Conservation (phyloP, 2,113 vertebrate species). For the Arizona elegans region DNA sequence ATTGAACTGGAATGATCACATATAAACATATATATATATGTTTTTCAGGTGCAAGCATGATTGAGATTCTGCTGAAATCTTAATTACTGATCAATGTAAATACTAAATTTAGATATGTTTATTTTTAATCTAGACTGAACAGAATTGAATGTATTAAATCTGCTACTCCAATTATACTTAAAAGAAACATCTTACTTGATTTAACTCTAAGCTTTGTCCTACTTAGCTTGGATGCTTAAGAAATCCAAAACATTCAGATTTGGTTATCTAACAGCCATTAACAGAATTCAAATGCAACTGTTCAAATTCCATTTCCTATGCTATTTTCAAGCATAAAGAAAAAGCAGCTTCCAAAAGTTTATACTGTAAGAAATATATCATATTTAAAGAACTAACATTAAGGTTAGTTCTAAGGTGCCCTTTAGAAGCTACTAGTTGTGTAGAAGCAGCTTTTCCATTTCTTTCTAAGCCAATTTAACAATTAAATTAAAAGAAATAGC, state of each 20-base stretch:
- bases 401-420: not conserved
- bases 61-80: not conserved
- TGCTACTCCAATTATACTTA: not conserved
- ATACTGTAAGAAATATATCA: not conserved
- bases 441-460: not conserved
- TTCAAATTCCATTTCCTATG: not conserved
- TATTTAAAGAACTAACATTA: not conserved
- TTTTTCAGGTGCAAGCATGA: not conserved
- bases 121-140: not conserved
- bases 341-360: not conserved
- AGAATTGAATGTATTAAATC: not conserved
- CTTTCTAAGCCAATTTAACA: not conserved
- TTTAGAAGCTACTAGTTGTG: not conserved
- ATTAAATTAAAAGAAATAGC: not conserved
- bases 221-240: not conserved
- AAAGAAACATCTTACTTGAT: not conserved
- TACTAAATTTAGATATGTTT: not conserved
- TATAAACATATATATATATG: not conserved
- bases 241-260: slow-evolving; percentile 1
- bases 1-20: not conserved
- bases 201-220: not conserved
- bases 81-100: not conserved
- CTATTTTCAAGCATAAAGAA: not conserved
- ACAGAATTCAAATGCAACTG: not conserved
- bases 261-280: not conserved